A percentile compares a stretch with the other conserved stretches of the same genome.
Evolutionary conservation across 2,797 vertebrate species (phyloP).

Genomic region (Bradypodion pumilum): DNA sequence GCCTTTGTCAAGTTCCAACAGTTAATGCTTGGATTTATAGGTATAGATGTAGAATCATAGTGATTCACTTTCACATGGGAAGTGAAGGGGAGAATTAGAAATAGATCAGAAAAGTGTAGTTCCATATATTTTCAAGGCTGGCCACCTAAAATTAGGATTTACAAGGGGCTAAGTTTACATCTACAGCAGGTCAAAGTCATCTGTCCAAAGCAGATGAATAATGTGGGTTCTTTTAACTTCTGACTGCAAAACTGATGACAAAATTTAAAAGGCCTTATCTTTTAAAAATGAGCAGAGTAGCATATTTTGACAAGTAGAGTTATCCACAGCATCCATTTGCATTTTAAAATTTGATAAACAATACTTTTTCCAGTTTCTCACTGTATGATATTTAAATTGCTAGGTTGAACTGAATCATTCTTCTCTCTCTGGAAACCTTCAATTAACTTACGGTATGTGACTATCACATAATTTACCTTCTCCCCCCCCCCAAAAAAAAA

Average conservation of each 20-base stretch:
- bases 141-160: too few relatives aligned
- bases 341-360: conserved; percentile 18
- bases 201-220: not conserved
- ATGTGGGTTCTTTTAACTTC: conserved; percentile 1
- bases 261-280: conserved; percentile 2
- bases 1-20: too few relatives aligned
- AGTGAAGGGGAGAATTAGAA: not conserved
- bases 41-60: not conserved
- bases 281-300: not conserved
- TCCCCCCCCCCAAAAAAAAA: too few relatives aligned
- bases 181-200: not conserved
- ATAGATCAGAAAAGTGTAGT: not conserved
- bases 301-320: not conserved
- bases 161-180: not conserved
- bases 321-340: not conserved
- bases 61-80: not conserved
- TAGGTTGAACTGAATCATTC: not conserved
- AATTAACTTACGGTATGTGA: not conserved
- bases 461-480: not conserved
- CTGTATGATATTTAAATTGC: not conserved
- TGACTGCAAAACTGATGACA: not conserved
- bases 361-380: not conserved
- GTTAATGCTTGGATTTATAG: too few relatives aligned
- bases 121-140: not conserved
- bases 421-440: conserved; percentile 22